Evolutionary conservation across 2,888 invertebrate species (phyloP).

Genomic region (Lucinisca nassula): DNA sequence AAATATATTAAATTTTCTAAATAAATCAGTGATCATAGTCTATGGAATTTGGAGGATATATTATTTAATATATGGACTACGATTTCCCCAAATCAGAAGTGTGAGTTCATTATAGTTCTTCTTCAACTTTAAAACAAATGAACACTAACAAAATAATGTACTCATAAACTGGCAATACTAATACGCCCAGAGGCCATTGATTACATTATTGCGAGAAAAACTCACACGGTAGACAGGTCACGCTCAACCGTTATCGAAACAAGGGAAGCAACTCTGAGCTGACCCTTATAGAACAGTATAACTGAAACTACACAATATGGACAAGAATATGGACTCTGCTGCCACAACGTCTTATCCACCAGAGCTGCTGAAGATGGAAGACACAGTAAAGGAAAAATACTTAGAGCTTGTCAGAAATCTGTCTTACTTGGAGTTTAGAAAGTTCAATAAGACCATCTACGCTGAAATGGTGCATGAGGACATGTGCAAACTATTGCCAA

Average conservation of each 20-base stretch:
- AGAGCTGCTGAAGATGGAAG: background rate
- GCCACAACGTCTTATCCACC: background rate
- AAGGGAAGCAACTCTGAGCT: background rate
- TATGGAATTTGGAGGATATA: no score
- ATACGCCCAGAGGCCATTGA: no score
- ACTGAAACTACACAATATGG: background rate
- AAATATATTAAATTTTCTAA: no score
- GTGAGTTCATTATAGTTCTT: no score
- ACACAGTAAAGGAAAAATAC: background rate
- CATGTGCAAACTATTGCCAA: background rate
- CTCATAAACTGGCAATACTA: no score
- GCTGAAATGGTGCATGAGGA: background rate
- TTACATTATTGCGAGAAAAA: no score
- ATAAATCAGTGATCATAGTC: no score
- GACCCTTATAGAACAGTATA: background rate
- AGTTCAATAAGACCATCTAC: background rate
- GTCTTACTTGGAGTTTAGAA: background rate
- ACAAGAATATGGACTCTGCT: background rate
- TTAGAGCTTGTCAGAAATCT: background rate
- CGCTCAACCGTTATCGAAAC: background rate
- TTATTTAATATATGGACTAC: no score
- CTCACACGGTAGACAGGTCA: background rate
- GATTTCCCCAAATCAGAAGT: no score
- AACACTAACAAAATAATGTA: no score
- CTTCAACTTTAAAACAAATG: no score